Evolutionary conservation across 2,113 vertebrate species (phyloP).

Genomic region (Mixornis gularis): DNA sequence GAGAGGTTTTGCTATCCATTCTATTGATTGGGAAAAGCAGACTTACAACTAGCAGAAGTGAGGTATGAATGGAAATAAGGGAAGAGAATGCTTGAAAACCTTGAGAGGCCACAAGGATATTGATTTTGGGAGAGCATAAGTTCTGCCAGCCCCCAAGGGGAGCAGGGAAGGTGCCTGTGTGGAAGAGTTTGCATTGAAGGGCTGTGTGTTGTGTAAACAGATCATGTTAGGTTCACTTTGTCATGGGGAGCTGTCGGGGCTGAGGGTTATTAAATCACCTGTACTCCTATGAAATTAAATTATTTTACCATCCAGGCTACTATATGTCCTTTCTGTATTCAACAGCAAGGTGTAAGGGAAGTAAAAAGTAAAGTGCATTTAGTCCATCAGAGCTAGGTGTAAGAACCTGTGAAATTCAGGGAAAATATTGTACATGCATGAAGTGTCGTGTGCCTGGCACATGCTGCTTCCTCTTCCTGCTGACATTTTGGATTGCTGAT

Average conservation of each 20-base stretch:
- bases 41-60: not conserved
- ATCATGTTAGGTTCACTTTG: not conserved
- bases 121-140: not conserved
- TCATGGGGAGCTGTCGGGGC: not conserved
- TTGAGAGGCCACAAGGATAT: not conserved
- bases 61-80: not conserved
- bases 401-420: not conserved
- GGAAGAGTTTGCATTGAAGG: not conserved
- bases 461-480: not conserved
- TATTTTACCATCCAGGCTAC: not conserved
- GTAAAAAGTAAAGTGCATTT: not conserved
- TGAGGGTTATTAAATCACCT: not conserved
- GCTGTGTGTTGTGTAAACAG: not conserved
- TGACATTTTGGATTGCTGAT: not conserved
- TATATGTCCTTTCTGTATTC: not conserved
- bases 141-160: not conserved
- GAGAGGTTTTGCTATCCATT: not conserved
- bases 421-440: not conserved
- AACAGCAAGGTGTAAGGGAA: not conserved
- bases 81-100: not conserved
- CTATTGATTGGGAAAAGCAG: not conserved
- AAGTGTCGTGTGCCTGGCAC: not conserved
- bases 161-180: not conserved
- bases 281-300: not conserved
- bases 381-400: not conserved